Base-by-base conservation (phyloP, 2,113 vertebrate genomes). In the Scytalopus superciliaris region DNA sequence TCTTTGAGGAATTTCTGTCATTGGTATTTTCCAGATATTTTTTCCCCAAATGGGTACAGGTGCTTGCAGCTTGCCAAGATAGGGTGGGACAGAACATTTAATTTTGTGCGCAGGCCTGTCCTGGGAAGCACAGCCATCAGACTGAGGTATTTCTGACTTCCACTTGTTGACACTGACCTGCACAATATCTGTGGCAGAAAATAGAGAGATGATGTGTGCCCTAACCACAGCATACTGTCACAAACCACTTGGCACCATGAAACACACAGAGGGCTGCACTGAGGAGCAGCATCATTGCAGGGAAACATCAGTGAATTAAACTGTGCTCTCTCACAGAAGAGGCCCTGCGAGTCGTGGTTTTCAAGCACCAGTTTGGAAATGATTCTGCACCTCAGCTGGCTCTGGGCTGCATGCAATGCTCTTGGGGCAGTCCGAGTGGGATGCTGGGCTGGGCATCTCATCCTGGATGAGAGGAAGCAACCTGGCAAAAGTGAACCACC, bases 1-100 rank as follows among this genome's bases (percentile, higher is more conserved):
- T 8, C 72, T 93, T 95, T 42, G 63, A 87, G 53, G 53, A 91
- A 83, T 83, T 94, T 75, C 78, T 77, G 40, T 39, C 72, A 44
- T 21, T 11, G 19, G 14, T 47, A 66, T 94, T 91, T 76, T 78
- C 21, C 13, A 3, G 39, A 1, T 14, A 8, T 68, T 69, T 69
- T 89, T 92, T 28, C 22, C 50, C 18, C 0, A 3, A 78, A 64
- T 8, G 28, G 44, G n/a, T 13, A 44, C 2, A 68, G 52, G 56
- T 78, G 52, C 17, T 77, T 60, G 50, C 67, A 53, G 30, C 24
- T 84, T 88, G 30, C 16, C 44, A 18, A 55, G 35, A 55, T 8
- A 64, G 40, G 68, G 10, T 7, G n/a, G 50, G 55, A 31, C 17
- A 83, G 37, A 93, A 93, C 90, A 87, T 49, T 37, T 64, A 70